phyloP scores from a whole-genome alignment of 1,140 invertebrate species.

The Drosophila tsacasi region DNA sequence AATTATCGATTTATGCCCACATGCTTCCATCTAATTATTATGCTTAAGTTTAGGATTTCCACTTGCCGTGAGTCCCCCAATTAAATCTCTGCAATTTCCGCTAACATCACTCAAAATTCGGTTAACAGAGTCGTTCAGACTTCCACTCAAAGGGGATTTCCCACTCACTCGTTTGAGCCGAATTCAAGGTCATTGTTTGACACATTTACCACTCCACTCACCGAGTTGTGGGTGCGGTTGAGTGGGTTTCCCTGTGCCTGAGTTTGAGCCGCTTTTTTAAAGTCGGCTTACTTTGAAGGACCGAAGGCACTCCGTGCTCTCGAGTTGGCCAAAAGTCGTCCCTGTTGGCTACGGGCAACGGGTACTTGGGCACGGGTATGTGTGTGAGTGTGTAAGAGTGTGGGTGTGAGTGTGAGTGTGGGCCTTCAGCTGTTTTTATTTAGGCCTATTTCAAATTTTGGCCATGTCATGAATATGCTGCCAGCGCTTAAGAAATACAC shows the following conservation, averaged over 20 bases:
- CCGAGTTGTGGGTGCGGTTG: slow-evolving; percentile 72
- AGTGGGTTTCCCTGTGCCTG: slow-evolving; percentile 40
- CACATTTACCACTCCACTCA: slow-evolving; percentile 68
- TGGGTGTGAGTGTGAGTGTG: slow-evolving; percentile 13
- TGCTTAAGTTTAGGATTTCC: slow-evolving; percentile 17
- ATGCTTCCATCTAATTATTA: slow-evolving; percentile 27
- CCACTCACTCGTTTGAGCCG: slow-evolving; percentile 36
- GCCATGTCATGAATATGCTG: slow-evolving; percentile 76
- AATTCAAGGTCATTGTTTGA: slow-evolving; percentile 76
- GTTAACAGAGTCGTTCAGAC: slow-evolving; percentile 8
- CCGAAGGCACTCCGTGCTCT: slow-evolving; percentile 8
- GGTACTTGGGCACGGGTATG: slow-evolving; percentile 11
- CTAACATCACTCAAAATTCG: not conserved
- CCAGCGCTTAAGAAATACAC: slow-evolving; percentile 45
- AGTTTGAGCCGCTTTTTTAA: slow-evolving; percentile 18
- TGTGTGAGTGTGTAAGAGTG: not conserved
- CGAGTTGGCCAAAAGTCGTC: slow-evolving; percentile 16
- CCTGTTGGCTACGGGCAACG: slow-evolving; percentile 2
- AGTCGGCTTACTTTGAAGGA: slow-evolving; percentile 27
- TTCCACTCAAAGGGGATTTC: not conserved
- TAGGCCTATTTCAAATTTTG: slow-evolving; percentile 71
- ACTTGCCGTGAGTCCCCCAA: not conserved
- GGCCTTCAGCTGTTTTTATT: slow-evolving; percentile 54
- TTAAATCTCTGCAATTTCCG: slow-evolving; percentile 14
- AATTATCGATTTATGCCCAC: slow-evolving; percentile 37